Evolutionary conservation across 2,797 vertebrate species (phyloP).

Genomic region (Anguilla pacifica): DNA sequence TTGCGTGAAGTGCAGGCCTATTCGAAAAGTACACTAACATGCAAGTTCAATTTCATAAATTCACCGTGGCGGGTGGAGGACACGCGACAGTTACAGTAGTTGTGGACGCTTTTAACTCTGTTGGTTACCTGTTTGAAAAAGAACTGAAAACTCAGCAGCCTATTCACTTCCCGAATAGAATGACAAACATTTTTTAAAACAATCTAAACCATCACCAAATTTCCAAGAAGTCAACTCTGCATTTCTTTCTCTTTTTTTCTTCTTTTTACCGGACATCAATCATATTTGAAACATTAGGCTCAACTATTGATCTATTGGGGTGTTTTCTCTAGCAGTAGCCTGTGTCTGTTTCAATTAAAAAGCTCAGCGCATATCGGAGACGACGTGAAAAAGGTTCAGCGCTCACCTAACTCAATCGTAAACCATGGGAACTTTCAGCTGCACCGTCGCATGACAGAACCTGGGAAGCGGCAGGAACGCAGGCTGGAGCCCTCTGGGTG

Average conservation of each 20-base stretch:
- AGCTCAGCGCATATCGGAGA: not conserved
- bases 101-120: not conserved
- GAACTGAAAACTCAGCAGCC: not conserved
- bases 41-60: no score
- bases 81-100: not conserved
- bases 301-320: not conserved
- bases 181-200: no score
- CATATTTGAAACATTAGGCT: not conserved
- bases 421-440: slow-evolving; percentile 34
- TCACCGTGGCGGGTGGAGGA: not conserved
- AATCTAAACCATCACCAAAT: no score
- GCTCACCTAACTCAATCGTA: not conserved
- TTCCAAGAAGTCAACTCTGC: not conserved
- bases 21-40: no score
- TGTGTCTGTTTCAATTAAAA: not conserved
- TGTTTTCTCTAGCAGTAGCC: not conserved
- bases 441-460: slow-evolving; percentile 25
- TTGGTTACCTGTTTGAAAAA: not conserved
- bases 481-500: slow-evolving; percentile 32
- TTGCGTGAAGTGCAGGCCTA: no score
- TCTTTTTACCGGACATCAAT: no score
- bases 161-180: not conserved
- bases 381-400: not conserved
- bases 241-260: not conserved
- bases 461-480: not conserved